phyloP scores from a whole-genome alignment of 35 echinoderm and acorn worm genomes.

The Acanthaster planci region DNA sequence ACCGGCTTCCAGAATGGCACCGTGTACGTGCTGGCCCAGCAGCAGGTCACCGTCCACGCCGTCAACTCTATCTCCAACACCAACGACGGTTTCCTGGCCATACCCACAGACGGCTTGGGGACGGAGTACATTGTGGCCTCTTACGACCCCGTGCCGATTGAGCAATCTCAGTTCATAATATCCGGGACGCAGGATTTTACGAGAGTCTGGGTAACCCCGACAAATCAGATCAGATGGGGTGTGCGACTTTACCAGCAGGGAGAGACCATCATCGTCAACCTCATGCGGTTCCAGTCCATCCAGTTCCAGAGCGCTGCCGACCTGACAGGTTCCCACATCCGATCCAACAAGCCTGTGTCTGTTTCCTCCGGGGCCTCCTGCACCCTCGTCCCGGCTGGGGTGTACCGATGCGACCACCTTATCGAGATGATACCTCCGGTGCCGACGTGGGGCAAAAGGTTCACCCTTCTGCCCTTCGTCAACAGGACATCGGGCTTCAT shows the following conservation, averaged over 20 bases:
- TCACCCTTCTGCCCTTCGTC: conserved; percentile 74
- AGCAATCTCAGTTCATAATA: conserved; percentile 71
- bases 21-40: conserved; percentile 40
- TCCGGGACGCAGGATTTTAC: conserved; percentile 67
- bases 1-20: conserved; percentile 77
- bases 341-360: conserved; percentile 60
- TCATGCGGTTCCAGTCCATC: conserved; percentile 57
- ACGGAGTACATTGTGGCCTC: conserved; percentile 82
- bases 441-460: conserved; percentile 69
- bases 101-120: conserved; percentile 71
- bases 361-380: conserved; percentile 76
- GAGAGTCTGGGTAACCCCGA: conserved; percentile 52
- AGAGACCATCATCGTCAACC: conserved; percentile 49
- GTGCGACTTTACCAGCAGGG: conserved; percentile 46
- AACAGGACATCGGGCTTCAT: conserved; percentile 78
- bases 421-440: conserved; percentile 87
- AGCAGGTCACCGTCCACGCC: conserved; percentile 66
- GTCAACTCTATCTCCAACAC: conserved; percentile 66
- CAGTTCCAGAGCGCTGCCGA: conserved; percentile 72
- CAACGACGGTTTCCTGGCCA: conserved; percentile 75
- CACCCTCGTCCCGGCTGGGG: conserved; percentile 54
- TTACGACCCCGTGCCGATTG: conserved; percentile 63
- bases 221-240: conserved; percentile 25
- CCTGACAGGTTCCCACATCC: conserved; percentile 80
- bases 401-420: conserved; percentile 81